These are phyloP conservation scores for Stegana nigrithorax DNA, from an alignment of 2,888 invertebrate species.

Conservation along the genomic window DNA sequence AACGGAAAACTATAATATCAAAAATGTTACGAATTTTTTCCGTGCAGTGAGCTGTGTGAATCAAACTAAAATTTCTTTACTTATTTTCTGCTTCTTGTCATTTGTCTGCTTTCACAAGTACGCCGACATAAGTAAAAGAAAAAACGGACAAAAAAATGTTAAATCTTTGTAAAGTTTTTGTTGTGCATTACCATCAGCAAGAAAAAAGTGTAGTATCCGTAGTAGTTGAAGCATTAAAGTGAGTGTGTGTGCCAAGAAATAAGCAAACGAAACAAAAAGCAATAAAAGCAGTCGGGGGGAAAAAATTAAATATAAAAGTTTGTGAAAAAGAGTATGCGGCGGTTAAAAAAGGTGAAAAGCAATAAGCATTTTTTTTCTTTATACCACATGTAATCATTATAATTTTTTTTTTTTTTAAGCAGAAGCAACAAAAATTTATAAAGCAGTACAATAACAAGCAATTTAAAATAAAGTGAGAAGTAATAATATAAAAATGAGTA, in stretches of 20 bases:
- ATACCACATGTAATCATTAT: neutral
- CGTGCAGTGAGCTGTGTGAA: no score
- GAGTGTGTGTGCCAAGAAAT: constrained; percentile 12
- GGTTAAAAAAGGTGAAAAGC: constrained; percentile 64
- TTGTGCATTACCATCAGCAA: constrained; percentile 1
- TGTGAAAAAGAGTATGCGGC: constrained; percentile 63
- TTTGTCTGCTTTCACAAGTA: no score
- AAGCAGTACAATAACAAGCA: constrained; percentile 1
- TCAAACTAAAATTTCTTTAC: no score
- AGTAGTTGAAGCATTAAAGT: no score
- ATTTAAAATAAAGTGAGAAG: neutral
- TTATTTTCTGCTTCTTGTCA: no score
- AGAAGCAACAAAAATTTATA: constrained; percentile 27
- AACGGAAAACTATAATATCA: constrained; percentile 18
- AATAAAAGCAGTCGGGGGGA: constrained; percentile 28
- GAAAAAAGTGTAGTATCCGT: neutral
- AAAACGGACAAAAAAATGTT: constrained; percentile 16
- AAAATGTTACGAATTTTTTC: no score
- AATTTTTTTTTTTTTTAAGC: neutral
- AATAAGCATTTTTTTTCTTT: constrained; percentile 25
- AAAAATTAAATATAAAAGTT: constrained; percentile 40
- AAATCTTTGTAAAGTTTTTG: constrained; percentile 10
- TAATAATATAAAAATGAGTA: neutral
- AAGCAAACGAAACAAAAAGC: constrained; percentile 30
- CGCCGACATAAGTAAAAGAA: no score